A percentile compares a stretch with the other conserved stretches of the same genome.
phyloP scores from a whole-genome alignment of 23 tunicate species.

The Trididemnum clinides region DNA sequence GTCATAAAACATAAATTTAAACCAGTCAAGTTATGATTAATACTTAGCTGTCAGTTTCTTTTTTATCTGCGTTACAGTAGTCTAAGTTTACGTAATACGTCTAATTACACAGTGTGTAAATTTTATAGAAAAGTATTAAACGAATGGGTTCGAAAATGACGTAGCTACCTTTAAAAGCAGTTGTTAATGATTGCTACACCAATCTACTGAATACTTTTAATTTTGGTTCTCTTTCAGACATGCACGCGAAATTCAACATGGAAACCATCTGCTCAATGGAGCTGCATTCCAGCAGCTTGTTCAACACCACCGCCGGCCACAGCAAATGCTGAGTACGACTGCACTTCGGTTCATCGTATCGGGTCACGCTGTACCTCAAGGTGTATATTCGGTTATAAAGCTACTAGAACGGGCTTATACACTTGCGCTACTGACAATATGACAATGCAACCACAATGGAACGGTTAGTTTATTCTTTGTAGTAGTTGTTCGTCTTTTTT shows the following conservation, averaged over 20 bases:
- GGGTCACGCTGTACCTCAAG: slow-evolving; percentile 13
- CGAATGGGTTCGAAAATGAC: no score
- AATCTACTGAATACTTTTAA: no score
- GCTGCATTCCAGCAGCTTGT: neutral
- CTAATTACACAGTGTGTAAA: no score
- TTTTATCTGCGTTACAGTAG: no score
- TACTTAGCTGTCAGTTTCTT: no score
- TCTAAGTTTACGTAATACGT: no score
- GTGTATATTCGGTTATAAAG: neutral
- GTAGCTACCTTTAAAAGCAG: no score
- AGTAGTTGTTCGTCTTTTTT: no score
- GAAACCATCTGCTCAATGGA: neutral
- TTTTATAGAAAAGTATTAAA: no score
- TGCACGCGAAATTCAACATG: neutral
- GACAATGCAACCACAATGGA: neutral
- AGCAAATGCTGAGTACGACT: neutral
- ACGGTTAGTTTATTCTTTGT: neutral
- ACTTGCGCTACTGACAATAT: neutral
- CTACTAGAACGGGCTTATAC: neutral
- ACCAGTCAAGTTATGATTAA: no score
- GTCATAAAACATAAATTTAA: no score
- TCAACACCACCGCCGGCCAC: slow-evolving; percentile 5
- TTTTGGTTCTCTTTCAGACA: neutral
- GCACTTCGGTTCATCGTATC: neutral
- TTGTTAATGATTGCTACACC: no score